Evolutionary conservation across 1,140 invertebrate genomes (phyloP).

Genomic region (Ostrea denselamellosa): DNA sequence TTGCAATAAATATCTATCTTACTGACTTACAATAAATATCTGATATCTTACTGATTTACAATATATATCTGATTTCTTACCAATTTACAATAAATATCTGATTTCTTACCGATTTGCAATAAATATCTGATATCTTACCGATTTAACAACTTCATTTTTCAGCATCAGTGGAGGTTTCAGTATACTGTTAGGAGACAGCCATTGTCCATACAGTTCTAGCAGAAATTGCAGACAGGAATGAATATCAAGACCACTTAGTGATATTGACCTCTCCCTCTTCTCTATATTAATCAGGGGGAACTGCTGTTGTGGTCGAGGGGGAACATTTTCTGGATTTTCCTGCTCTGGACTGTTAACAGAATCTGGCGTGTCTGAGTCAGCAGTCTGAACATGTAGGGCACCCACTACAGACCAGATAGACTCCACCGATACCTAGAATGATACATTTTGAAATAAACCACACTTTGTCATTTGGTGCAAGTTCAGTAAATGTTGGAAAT

Average conservation of each 20-base stretch:
- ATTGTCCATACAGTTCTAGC: conserved; percentile 89
- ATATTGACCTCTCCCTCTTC: conserved; percentile 50
- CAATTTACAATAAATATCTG: too few relatives aligned
- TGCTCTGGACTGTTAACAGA: conserved; percentile 68
- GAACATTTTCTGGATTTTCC: conserved; percentile 45
- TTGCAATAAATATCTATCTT: too few relatives aligned
- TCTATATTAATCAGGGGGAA: conserved; percentile 53
- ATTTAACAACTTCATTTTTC: conserved; percentile 85
- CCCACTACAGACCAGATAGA: conserved; percentile 77
- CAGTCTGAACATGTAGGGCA: conserved; percentile 64
- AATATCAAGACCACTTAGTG: conserved; percentile 85
- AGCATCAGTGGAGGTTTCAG: conserved; percentile 82
- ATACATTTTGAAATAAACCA: not conserved
- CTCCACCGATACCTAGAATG: conserved; percentile 74
- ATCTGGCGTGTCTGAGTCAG: conserved; percentile 73
- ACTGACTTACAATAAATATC: too few relatives aligned
- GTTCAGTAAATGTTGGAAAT: too few relatives aligned
- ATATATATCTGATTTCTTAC: too few relatives aligned
- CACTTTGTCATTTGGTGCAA: not conserved
- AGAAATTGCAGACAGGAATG: conserved; percentile 92
- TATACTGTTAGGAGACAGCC: conserved; percentile 82
- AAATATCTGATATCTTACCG: conserved; percentile 77
- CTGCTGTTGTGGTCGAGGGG: conserved; percentile 46
- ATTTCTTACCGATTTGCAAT: not conserved
- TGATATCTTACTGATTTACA: too few relatives aligned